phyloP scores from a whole-genome alignment of 2,888 invertebrate genomes.

The Gryllus longicercus region DNA sequence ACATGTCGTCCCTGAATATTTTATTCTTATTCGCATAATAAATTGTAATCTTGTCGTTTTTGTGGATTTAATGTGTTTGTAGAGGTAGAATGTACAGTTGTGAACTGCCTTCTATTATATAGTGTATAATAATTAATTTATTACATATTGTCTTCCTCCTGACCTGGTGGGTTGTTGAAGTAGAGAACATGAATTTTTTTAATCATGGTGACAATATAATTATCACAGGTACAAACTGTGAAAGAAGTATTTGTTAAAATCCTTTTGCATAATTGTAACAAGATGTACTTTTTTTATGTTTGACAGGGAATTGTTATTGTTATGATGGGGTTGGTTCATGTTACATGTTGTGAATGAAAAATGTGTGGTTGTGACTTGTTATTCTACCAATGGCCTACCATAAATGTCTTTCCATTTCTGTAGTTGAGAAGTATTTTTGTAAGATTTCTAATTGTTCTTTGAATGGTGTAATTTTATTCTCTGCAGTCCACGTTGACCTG shows the following conservation, averaged over 20 bases:
- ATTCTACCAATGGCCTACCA: slow-evolving; percentile 37
- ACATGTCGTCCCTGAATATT: no score
- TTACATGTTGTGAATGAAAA: slow-evolving; percentile 1
- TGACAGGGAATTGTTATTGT: slow-evolving; percentile 25
- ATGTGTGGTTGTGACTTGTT: not conserved
- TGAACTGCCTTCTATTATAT: not conserved
- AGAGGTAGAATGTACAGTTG: not conserved
- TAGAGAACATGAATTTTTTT: slow-evolving; percentile 25
- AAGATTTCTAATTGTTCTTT: slow-evolving; percentile 30
- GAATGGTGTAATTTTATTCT: no score
- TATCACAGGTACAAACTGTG: slow-evolving; percentile 20
- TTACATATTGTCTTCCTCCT: slow-evolving; percentile 25
- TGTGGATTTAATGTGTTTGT: not conserved
- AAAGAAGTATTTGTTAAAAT: slow-evolving; percentile 19
- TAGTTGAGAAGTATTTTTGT: slow-evolving; percentile 38
- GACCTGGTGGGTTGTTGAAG: not conserved
- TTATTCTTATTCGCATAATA: not conserved
- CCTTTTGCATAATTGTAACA: not conserved
- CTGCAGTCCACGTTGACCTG: no score
- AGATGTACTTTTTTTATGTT: slow-evolving; percentile 17
- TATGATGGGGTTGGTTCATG: not conserved
- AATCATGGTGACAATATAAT: slow-evolving; percentile 37
- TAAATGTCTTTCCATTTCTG: slow-evolving; percentile 39
- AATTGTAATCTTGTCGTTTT: not conserved
- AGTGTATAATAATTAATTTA: slow-evolving; percentile 22